Percentiles rank a stretch among this genome's conserved stretches.
Evolutionary conservation across 2,797 vertebrate species (phyloP).

Genomic region (Astyanax mexicanus): DNA sequence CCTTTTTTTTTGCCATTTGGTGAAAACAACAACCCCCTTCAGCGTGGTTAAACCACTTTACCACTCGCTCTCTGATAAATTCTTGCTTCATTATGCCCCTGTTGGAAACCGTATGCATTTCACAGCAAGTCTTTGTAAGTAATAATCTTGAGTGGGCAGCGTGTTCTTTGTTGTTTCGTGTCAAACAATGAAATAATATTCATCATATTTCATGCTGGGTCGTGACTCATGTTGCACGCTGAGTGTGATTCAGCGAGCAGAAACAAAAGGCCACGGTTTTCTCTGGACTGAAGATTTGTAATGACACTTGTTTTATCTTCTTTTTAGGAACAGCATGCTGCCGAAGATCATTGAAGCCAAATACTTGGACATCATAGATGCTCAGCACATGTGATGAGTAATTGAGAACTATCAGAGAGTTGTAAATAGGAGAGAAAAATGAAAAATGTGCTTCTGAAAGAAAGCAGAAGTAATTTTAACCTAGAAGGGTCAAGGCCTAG

Average conservation of each 20-base stretch:
- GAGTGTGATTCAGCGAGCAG: background rate
- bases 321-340: constrained; percentile 84
- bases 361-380: constrained; percentile 92
- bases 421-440: background rate
- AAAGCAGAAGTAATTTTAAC: background rate
- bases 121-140: background rate
- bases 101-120: background rate
- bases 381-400: constrained; percentile 79
- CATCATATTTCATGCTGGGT: constrained; percentile 16
- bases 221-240: constrained; percentile 10
- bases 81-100: background rate
- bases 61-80: background rate
- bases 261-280: background rate
- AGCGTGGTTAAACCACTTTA: background rate
- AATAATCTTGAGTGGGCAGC: constrained; percentile 18
- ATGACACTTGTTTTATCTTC: constrained; percentile 11
- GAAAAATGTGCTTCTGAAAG: background rate
- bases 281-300: background rate
- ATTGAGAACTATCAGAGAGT: background rate
- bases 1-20: too few species aligned
- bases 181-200: constrained; percentile 8
- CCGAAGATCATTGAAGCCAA: constrained; percentile 90
- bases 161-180: background rate
- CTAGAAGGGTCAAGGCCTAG: too few species aligned
- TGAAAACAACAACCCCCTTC: too few species aligned